Evolutionary conservation across 2,797 vertebrate species (phyloP).

Genomic region (Hippopotamyrus pictus): DNA sequence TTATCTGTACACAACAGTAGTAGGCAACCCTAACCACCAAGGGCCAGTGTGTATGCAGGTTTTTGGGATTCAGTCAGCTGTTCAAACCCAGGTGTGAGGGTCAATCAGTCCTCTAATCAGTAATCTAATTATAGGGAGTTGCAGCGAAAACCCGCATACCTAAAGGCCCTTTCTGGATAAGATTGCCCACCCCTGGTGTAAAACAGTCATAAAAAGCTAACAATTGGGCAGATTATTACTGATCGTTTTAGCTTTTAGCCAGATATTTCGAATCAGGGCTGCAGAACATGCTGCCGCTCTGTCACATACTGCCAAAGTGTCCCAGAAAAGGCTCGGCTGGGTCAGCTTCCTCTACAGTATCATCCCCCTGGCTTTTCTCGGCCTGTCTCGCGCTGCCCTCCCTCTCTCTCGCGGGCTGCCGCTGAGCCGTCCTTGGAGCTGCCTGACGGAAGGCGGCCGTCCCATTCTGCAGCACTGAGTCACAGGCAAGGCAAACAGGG

Average conservation of each 20-base stretch:
- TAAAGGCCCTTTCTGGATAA: background rate
- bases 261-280: background rate
- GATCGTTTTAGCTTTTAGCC: background rate
- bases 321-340: background rate
- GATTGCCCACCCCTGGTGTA: background rate
- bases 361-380: background rate
- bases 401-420: background rate
- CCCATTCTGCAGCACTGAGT: conserved; percentile 36
- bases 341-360: background rate
- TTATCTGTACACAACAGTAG: background rate
- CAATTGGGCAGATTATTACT: background rate
- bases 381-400: background rate
- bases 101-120: background rate
- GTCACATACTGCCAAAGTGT: background rate
- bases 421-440: background rate
- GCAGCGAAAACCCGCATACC: background rate
- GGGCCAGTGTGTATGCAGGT: background rate
- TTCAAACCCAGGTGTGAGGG: background rate
- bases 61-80: background rate
- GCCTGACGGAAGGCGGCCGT: background rate
- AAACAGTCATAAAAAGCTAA: background rate
- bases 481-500: conserved; percentile 16
- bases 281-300: background rate
- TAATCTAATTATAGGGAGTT: background rate
- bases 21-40: background rate